Evolutionary conservation across 2,113 vertebrate species (phyloP), one percentile per base, ranked within the genome.

Genomic region (Bungarus multicinctus): DNA sequence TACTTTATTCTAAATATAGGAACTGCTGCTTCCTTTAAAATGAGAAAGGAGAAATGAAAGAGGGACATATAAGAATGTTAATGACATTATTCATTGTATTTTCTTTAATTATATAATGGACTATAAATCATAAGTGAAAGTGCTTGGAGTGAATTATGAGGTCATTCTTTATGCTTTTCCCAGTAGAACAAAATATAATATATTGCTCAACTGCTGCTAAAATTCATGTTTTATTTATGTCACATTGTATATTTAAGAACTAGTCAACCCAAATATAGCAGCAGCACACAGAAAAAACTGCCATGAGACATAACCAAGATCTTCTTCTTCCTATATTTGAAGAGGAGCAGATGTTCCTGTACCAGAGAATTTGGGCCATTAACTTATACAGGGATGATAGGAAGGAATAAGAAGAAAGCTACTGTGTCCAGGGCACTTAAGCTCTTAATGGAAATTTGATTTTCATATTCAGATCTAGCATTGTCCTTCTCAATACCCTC

Each of bases 131-230:
- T 94, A 88, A 91, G 93, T 93, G 92, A 94, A 91, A 95, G 50
- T 93, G 16, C 69, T 95, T 95, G 90, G 43, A 95, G 89, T 95
- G 93, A 96, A 90, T 94, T 95, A 96, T 95, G 94, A 96, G 95
- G 95, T 95, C 93, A 96, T 93, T 91, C 58, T 58, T 91, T 91
- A 91, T 94, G 85, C 94, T 86, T 8, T 57, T 95, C 94, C 94
- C 25, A 94, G 95, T 81, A 91, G 93, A 95, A 96, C 45, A 30
- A 96, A 95, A 94, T 95, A 94, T 90, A 95, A 89, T 85, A 91
- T 94, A 93, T 54, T 95, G 90, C 58, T 90, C 90, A 96, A 92
- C 88, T 95, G 94, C 58, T 91, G 95, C 58, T 91, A 52, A 93
- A 93, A 91, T 94, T 94, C 95, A 93, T 39, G 34, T 95, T 92